These are phyloP conservation scores for Thomomys bottae DNA, from an alignment of 2,113 vertebrate species.

Conservation along the genomic window DNA sequence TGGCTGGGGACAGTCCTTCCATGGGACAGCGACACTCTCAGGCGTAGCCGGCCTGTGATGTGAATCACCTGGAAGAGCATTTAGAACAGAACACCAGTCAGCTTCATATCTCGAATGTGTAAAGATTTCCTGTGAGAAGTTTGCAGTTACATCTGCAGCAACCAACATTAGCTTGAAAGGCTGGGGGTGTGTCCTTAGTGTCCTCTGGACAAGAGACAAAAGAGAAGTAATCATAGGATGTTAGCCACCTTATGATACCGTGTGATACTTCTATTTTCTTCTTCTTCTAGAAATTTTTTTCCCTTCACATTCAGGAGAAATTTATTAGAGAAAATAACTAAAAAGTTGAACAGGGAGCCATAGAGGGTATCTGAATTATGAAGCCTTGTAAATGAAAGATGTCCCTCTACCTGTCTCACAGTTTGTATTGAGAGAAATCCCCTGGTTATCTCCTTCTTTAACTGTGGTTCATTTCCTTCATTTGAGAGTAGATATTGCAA, in stretches of 20 bases:
- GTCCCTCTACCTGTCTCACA: background rate
- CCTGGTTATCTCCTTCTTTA: background rate
- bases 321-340: slow-evolving; percentile 24
- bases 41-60: slow-evolving; percentile 95
- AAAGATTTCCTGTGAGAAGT: slow-evolving; percentile 69
- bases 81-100: slow-evolving; percentile 77
- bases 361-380: background rate
- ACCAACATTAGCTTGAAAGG: background rate
- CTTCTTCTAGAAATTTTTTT: slow-evolving; percentile 4
- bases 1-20: slow-evolving; percentile 95
- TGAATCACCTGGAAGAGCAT: slow-evolving; percentile 95
- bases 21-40: slow-evolving; percentile 95
- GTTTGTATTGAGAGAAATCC: background rate
- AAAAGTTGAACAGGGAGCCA: background rate
- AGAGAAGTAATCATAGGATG: slow-evolving; percentile 63
- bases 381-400: background rate
- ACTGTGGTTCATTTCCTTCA: slow-evolving; percentile 7
- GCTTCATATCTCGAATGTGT: slow-evolving; percentile 56
- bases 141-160: slow-evolving; percentile 32
- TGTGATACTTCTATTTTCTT: slow-evolving; percentile 57
- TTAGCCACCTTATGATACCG: slow-evolving; percentile 17
- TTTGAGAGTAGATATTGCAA: slow-evolving; percentile 28
- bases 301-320: background rate
- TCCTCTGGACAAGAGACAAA: slow-evolving; percentile 72
- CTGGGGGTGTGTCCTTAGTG: slow-evolving; percentile 55